Evolutionary conservation across 2,888 invertebrate genomes (phyloP).

Genomic region (Gryllus longicercus): DNA sequence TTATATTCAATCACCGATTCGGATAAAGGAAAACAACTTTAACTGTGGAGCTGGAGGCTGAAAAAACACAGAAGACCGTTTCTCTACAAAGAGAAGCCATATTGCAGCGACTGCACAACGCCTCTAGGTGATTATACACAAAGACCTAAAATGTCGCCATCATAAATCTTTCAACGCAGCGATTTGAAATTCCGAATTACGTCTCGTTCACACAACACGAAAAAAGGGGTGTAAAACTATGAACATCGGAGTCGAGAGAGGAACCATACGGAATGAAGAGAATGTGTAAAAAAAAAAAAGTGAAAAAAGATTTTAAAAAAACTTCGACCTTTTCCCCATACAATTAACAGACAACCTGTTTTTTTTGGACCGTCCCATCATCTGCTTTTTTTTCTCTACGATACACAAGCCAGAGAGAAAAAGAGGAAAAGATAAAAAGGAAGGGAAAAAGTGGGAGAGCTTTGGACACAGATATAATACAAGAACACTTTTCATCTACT

Average conservation of each 20-base stretch:
- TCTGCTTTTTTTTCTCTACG: not conserved
- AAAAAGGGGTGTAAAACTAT: not conserved
- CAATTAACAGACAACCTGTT: conserved; percentile 7
- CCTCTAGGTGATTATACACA: too few species aligned
- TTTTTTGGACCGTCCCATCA: not conserved
- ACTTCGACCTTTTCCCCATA: not conserved
- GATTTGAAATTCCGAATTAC: too few species aligned
- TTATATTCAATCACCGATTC: too few species aligned
- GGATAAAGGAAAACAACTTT: too few species aligned
- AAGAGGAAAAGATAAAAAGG: conserved; percentile 1
- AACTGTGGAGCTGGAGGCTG: too few species aligned
- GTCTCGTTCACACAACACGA: not conserved
- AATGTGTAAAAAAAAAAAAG: not conserved
- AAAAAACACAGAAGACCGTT: too few species aligned
- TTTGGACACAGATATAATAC: conserved; percentile 8
- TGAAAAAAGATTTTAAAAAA: not conserved
- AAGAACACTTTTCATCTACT: conserved; percentile 17
- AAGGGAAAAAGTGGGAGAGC: not conserved
- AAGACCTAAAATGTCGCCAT: too few species aligned
- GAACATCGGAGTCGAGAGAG: not conserved
- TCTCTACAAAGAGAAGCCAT: too few species aligned
- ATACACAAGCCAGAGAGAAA: not conserved
- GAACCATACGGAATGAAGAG: not conserved
- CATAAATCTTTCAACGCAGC: too few species aligned
- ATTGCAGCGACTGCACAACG: too few species aligned